Percentiles rank a stretch among this genome's conserved stretches.
Conservation (phyloP, 1,140 invertebrate genomes). For the Drosophila bocqueti region DNA sequence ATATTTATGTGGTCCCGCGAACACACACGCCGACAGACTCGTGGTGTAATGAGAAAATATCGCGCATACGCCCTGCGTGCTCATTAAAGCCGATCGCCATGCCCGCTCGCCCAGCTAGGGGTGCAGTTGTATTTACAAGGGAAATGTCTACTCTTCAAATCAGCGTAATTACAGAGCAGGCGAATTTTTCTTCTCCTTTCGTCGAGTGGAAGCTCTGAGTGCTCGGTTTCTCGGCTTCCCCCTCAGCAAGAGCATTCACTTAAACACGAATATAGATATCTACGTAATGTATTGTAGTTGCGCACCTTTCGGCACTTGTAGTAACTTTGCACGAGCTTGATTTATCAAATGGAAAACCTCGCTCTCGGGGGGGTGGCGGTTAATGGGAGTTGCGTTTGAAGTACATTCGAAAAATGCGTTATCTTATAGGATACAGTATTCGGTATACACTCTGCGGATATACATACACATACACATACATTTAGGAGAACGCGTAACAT, state of each 20-base stretch:
- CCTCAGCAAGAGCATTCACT: not conserved
- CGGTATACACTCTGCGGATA: constrained; percentile 25
- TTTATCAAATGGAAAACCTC: constrained; percentile 15
- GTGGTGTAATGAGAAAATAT: constrained; percentile 59
- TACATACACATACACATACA: constrained; percentile 27
- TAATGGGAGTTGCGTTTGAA: constrained; percentile 26
- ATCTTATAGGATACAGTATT: constrained; percentile 31
- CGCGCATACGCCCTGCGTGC: constrained; percentile 58
- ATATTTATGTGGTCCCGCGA: constrained; percentile 56
- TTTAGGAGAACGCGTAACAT: constrained; percentile 33
- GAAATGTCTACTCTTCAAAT: constrained; percentile 30
- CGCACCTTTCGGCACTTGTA: constrained; percentile 18
- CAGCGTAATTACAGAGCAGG: constrained; percentile 13
- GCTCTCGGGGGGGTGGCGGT: not conserved
- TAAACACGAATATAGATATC: not conserved
- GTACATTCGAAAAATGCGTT: constrained; percentile 33
- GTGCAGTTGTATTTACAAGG: constrained; percentile 71
- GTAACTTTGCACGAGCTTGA: constrained; percentile 37
- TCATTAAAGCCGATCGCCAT: constrained; percentile 43
- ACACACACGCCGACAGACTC: not conserved
- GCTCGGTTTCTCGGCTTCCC: no score
- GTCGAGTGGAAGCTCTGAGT: no score
- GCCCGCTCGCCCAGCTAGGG: constrained; percentile 25
- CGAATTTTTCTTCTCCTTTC: not conserved
- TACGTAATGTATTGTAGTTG: constrained; percentile 18